A percentile compares a stretch with the other conserved stretches of the same genome.
Evolutionary conservation across 2,888 invertebrate genomes (phyloP).

Genomic region (Isotomurus palustris): DNA sequence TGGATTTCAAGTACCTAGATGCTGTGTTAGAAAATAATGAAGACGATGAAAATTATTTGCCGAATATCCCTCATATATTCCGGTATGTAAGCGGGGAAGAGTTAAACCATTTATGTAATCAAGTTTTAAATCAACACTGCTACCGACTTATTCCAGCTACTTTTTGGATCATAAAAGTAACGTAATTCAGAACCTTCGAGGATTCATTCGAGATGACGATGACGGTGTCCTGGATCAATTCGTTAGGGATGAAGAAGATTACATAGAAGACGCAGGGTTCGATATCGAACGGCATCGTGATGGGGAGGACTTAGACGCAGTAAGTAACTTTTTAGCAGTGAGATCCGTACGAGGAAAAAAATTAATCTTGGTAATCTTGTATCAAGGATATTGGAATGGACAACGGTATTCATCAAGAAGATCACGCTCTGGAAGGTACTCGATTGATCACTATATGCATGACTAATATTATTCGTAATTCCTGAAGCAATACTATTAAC

Average conservation of each 20-base stretch:
- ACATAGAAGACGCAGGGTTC: conserved; percentile 5
- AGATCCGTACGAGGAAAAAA: no score
- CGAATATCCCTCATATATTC: conserved; percentile 24
- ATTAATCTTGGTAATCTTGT: no score
- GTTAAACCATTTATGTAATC: neutral
- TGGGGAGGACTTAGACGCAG: neutral
- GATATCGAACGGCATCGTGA: conserved; percentile 1
- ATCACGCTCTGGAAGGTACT: no score
- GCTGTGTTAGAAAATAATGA: conserved; percentile 19
- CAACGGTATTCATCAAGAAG: no score
- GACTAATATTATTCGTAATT: no score
- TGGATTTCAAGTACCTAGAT: conserved; percentile 20
- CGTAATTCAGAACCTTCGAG: neutral
- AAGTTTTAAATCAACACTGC: neutral
- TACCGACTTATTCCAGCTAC: neutral
- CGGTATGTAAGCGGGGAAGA: conserved; percentile 8
- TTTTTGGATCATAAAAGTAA: conserved; percentile 3
- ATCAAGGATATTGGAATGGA: no score
- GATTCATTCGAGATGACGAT: neutral
- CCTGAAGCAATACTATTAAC: no score
- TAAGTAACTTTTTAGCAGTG: neutral
- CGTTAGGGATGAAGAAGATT: conserved; percentile 6
- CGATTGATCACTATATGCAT: no score
- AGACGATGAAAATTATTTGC: no score
- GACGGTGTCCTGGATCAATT: neutral